phyloP scores from a whole-genome alignment of 2,888 invertebrate species.

The Dione juno region DNA sequence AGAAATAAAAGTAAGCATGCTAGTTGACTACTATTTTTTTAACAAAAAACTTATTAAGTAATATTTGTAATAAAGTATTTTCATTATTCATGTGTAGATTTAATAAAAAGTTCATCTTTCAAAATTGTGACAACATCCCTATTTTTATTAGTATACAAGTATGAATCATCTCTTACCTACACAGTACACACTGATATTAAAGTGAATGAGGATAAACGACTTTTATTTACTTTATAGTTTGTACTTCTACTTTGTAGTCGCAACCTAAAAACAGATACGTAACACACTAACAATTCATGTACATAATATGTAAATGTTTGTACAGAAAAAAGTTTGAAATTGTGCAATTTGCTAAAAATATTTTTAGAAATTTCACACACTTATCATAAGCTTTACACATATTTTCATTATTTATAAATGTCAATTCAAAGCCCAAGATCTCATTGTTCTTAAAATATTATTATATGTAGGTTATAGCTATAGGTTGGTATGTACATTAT shows the following conservation, averaged over 20 bases:
- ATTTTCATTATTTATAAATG: background rate
- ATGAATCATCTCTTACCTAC: slow-evolving; percentile 42
- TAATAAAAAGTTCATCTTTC: background rate
- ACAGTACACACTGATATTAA: slow-evolving; percentile 32
- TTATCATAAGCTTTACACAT: too few species aligned
- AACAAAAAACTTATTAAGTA: too few species aligned
- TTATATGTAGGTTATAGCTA: too few species aligned
- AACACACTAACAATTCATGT: slow-evolving; percentile 25
- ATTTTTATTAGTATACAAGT: slow-evolving; percentile 23
- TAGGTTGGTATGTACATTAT: too few species aligned
- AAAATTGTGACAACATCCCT: slow-evolving; percentile 31
- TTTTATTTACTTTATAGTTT: slow-evolving; percentile 36
- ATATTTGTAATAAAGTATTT: too few species aligned
- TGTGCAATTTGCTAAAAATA: slow-evolving; percentile 32
- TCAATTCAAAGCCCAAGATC: background rate
- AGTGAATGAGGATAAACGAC: slow-evolving; percentile 47
- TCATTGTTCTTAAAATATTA: background rate
- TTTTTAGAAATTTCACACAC: slow-evolving; percentile 31
- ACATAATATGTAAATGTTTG: background rate
- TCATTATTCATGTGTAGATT: too few species aligned
- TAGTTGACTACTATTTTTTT: too few species aligned
- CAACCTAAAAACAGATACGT: slow-evolving; percentile 39
- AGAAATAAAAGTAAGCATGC: too few species aligned
- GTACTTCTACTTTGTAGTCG: slow-evolving; percentile 25
- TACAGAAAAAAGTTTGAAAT: slow-evolving; percentile 5